phyloP scores from a whole-genome alignment of 2,888 invertebrate species.

The Mythimna lalbum region DNA sequence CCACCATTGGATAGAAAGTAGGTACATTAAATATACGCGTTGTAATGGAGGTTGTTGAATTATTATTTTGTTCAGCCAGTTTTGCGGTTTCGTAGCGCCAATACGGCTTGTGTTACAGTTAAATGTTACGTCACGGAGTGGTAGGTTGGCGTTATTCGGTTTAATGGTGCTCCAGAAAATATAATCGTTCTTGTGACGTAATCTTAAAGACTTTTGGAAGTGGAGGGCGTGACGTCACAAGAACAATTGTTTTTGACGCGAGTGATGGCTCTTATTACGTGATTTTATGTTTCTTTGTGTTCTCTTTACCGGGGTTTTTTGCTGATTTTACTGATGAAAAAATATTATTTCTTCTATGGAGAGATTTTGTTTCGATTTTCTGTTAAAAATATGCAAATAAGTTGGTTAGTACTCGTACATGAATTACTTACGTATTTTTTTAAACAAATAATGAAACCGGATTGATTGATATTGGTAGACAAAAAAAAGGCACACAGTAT shows the following conservation, averaged over 20 bases:
- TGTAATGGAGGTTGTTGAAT: slow-evolving; percentile 61
- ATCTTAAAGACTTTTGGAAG: slow-evolving; percentile 50
- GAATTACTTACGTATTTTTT: too few relatives aligned
- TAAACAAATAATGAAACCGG: too few relatives aligned
- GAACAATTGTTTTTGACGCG: slow-evolving; percentile 48
- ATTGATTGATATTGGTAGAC: too few relatives aligned
- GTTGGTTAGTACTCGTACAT: too few relatives aligned
- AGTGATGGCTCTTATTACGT: slow-evolving; percentile 22
- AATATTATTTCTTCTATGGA: neutral
- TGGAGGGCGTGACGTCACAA: slow-evolving; percentile 34
- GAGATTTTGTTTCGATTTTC: neutral
- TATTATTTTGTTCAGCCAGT: slow-evolving; percentile 61
- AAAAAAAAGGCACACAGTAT: too few relatives aligned
- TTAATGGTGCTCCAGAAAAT: slow-evolving; percentile 47
- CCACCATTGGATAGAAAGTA: slow-evolving; percentile 69
- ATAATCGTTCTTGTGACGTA: slow-evolving; percentile 54
- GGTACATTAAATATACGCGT: slow-evolving; percentile 69
- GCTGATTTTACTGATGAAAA: neutral
- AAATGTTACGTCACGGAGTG: slow-evolving; percentile 48
- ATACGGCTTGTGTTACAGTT: slow-evolving; percentile 48
- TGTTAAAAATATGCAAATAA: neutral
- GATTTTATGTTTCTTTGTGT: slow-evolving; percentile 29
- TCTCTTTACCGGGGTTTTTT: slow-evolving; percentile 2
- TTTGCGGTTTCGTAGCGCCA: slow-evolving; percentile 50
- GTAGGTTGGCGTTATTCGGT: slow-evolving; percentile 43